Conservation (phyloP, 2,797 vertebrate species). For the Chaenodraco wilsoni region DNA sequence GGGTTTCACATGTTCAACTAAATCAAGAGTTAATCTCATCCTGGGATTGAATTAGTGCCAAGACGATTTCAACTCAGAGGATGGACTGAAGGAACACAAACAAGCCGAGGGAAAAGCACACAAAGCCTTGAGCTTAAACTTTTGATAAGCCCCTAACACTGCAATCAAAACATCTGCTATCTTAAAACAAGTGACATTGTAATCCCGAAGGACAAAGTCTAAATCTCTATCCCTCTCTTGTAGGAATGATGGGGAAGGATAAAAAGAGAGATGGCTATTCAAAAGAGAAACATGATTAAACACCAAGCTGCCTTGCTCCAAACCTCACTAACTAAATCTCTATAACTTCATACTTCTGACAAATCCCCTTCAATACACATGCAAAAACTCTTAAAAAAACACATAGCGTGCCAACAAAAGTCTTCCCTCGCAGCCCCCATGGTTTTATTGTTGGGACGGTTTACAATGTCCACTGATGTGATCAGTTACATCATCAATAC, state of each 20-base stretch:
- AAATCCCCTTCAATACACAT: slow-evolving; percentile 78
- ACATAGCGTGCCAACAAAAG: slow-evolving; percentile 76
- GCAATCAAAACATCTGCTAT: slow-evolving; percentile 88
- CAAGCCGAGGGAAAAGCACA: slow-evolving; percentile 68
- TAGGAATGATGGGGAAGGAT: slow-evolving; percentile 76
- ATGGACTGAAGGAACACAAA: slow-evolving; percentile 73
- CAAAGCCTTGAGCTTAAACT: slow-evolving; percentile 83
- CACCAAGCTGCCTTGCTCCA: slow-evolving; percentile 80
- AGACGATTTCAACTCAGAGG: slow-evolving; percentile 74
- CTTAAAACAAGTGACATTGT: slow-evolving; percentile 89
- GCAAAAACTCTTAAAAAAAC: slow-evolving; percentile 78
- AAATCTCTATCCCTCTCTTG: slow-evolving; percentile 76
- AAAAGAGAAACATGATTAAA: slow-evolving; percentile 85
- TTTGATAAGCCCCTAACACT: slow-evolving; percentile 83
- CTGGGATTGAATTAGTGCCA: slow-evolving; percentile 79
- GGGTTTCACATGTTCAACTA: slow-evolving; percentile 69
- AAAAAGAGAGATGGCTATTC: slow-evolving; percentile 82
- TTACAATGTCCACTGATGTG: slow-evolving; percentile 83
- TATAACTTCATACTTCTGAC: slow-evolving; percentile 78
- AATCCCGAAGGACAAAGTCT: slow-evolving; percentile 86
- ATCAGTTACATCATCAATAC: slow-evolving; percentile 88
- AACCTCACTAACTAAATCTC: slow-evolving; percentile 81
- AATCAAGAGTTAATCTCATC: slow-evolving; percentile 80
- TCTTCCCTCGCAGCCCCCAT: slow-evolving; percentile 83
- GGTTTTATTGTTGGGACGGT: slow-evolving; percentile 85